Evolutionary conservation across 2,797 vertebrate species (phyloP).

Genomic region (Tympanoctomys barrerae): DNA sequence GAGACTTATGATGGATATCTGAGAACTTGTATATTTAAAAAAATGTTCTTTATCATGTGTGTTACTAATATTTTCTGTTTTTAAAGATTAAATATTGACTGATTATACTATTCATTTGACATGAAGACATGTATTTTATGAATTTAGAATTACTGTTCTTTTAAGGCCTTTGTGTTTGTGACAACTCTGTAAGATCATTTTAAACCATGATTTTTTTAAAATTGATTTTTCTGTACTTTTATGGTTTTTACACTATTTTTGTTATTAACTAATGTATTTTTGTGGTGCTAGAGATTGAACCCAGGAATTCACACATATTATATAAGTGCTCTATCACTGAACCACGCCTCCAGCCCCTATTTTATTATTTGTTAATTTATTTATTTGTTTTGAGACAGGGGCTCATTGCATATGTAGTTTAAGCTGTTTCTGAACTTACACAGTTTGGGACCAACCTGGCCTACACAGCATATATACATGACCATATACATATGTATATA

Average conservation of each 20-base stretch:
- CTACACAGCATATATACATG: background rate
- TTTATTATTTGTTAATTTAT: background rate
- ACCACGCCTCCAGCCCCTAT: background rate
- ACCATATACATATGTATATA: background rate
- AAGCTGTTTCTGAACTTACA: background rate
- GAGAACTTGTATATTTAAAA: background rate
- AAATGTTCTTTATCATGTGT: background rate
- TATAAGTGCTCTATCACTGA: background rate
- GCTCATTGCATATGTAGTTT: background rate
- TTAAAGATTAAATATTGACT: background rate
- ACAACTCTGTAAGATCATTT: background rate
- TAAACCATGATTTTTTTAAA: background rate
- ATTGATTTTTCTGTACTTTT: slow-evolving; percentile 29
- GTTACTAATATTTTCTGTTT: slow-evolving; percentile 13
- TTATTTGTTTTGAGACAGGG: background rate
- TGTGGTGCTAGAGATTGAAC: background rate
- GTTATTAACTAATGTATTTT: background rate
- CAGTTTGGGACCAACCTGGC: background rate
- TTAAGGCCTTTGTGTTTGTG: slow-evolving; percentile 26
- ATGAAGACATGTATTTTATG: slow-evolving; percentile 23
- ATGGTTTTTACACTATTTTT: background rate
- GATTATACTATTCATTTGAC: background rate
- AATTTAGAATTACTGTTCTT: slow-evolving; percentile 31
- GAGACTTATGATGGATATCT: slow-evolving; percentile 18
- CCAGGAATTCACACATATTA: background rate